Base-by-base conservation (phyloP, 2,113 vertebrate genomes). In the Smithornis capensis region DNA sequence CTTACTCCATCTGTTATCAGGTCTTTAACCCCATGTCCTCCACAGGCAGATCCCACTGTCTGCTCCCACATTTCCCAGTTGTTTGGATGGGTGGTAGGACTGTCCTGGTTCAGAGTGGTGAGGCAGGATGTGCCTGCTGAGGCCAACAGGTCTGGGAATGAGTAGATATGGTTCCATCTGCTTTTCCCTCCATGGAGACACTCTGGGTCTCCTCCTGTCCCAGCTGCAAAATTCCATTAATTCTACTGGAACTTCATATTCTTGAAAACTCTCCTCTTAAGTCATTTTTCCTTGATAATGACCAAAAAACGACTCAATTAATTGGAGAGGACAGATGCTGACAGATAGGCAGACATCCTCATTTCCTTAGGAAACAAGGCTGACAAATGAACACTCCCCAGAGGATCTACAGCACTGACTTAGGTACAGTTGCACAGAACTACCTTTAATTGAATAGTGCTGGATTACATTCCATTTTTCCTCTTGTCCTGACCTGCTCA, bases 311-410 rank as follows among this genome's bases (percentile, higher is more conserved):
- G 79, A 44, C 60, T 71, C 86, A 84, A 89, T 92, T 80, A 84
- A 63, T 63, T 0, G 0, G n/a, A 81, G 64, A 87, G 56, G 86
- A 89, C 17, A 81, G 76, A 81, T 9, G 5, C 47, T 89, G 86
- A 90, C 62, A 88, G 88, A 93, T 82, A 92, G 89, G 82, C 76
- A 94, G 90, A 45, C 86, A 89, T 76, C 29, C 85, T 93, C 91
- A 95, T 94, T 96, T 97, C 94, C 92, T 92, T 81, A 86, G 89
- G 92, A 96, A 94, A 81, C 77, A 92, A 83, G 68, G 87, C 89
- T 93, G 64, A 87, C 83, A 96, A 90, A 87, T 84, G 83, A 93
- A 88, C 79, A 2, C 5, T 89, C 94, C 83, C 92, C 45, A 60
- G 88, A 78, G 93, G 45, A 49, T 87, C 71, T 40, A 67, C 90